phyloP scores from a whole-genome alignment of 2,113 vertebrate genomes.

The Uria lomvia region DNA sequence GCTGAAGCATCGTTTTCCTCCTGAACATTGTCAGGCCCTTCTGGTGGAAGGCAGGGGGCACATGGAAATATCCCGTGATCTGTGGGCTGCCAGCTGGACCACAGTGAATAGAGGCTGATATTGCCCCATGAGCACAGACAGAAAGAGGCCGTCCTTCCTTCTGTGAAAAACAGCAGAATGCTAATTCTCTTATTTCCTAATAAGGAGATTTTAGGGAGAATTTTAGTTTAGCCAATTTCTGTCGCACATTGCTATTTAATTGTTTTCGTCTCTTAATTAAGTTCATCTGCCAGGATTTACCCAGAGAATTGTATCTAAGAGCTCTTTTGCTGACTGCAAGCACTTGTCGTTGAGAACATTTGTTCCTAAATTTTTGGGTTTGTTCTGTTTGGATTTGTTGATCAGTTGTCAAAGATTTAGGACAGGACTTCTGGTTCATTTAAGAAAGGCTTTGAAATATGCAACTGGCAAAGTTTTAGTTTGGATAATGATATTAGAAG shows the following conservation, averaged over 20 bases:
- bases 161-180: neutral
- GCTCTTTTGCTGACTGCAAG: neutral
- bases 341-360: neutral
- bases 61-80: neutral
- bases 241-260: constrained; percentile 18
- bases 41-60: neutral
- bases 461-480: neutral
- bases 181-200: constrained; percentile 42
- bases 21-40: neutral
- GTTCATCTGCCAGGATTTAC: constrained; percentile 36
- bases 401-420: neutral
- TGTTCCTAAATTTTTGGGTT: neutral
- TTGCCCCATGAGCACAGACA: neutral
- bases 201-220: constrained; percentile 40
- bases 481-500: neutral
- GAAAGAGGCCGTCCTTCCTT: neutral
- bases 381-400: neutral
- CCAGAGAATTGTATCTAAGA: constrained; percentile 14
- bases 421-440: neutral
- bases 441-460: neutral
- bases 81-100: constrained; percentile 1
- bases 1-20: neutral
- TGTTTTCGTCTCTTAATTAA: constrained; percentile 57
- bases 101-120: neutral
- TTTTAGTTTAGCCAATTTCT: constrained; percentile 38